A percentile compares a stretch with the other conserved stretches of the same genome.
Conservation (phyloP, 1,140 invertebrate genomes). For the Luehdorfia chinensis region DNA sequence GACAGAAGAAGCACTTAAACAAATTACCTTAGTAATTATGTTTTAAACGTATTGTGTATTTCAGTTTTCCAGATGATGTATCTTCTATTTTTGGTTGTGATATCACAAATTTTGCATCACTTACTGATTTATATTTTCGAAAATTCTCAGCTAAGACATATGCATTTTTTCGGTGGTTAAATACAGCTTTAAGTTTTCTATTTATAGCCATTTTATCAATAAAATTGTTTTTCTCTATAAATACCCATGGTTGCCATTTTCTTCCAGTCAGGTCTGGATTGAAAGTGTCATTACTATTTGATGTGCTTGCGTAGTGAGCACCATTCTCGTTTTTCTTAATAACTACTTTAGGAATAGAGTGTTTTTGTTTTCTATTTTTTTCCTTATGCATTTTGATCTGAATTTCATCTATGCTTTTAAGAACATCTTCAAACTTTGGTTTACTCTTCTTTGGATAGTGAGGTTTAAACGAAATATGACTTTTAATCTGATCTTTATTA, state of each 20-base stretch:
- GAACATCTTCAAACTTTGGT: conserved; percentile 74
- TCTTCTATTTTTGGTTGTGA: conserved; percentile 44
- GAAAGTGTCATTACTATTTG: conserved; percentile 34
- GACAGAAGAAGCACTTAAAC: conserved; percentile 22
- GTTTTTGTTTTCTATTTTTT: conserved; percentile 59
- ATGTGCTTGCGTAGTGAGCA: conserved; percentile 67
- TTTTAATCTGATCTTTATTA: conserved; percentile 29
- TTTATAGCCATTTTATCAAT: conserved; percentile 69
- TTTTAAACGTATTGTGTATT: conserved; percentile 64
- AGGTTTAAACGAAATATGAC: conserved; percentile 25
- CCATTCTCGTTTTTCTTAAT: conserved; percentile 72
- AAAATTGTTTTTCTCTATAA: conserved; percentile 64
- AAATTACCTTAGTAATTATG: conserved; percentile 39
- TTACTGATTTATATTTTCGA: conserved; percentile 60
- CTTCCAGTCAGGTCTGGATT: conserved; percentile 65
- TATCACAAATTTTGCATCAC: conserved; percentile 62
- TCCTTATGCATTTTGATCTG: conserved; percentile 65
- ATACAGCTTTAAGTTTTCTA: conserved; percentile 59
- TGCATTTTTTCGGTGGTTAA: conserved; percentile 54
- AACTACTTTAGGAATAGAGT: conserved; percentile 67
- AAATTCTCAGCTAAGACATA: conserved; percentile 63
- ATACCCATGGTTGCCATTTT: conserved; percentile 75
- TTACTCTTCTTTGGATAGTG: conserved; percentile 50
- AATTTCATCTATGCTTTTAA: conserved; percentile 72
- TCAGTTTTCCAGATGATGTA: conserved; percentile 47